Evolutionary conservation across 2,888 invertebrate genomes (phyloP), one percentile per base, ranked within the genome.

Genomic region (Incurvaria masculella): DNA sequence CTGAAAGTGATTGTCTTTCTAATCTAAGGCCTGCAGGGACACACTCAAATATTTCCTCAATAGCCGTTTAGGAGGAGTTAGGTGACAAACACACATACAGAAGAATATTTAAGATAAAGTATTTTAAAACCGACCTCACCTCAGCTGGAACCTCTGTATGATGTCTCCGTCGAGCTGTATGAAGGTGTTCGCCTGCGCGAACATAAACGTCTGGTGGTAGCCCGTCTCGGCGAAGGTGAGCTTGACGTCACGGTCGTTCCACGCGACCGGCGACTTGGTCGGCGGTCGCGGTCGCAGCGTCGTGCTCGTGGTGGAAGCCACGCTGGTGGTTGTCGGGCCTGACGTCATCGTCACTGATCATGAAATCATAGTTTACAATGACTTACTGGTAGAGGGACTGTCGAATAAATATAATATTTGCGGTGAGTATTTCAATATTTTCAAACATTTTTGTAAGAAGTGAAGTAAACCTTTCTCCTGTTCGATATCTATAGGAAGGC

Each of bases 91-190:
- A n/a, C n/a, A n/a, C n/a, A n/a, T n/a, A n/a, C n/a, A n/a, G n/a
- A n/a, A n/a, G n/a, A n/a, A n/a, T n/a, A n/a, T n/a, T n/a, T n/a
- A n/a, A n/a, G n/a, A n/a, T n/a, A n/a, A n/a, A n/a, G n/a, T n/a
- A n/a, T n/a, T n/a, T n/a, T n/a, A n/a, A n/a, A n/a, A n/a, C n/a
- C n/a, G n/a, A n/a, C n/a, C n/a, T 67, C 68, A 92, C 93, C 93
- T 87, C 57, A 94, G 81, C 71, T 94, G 93, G 80, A 94, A 94
- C 50, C 90, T 87, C 63, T 91, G 90, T 63, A 93, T 92, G 52
- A 91, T 88, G 64, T 89, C 88, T n/a, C 93, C 93, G 64, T 94
- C 92, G 45, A 94, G 82, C 65, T 94, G 93, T 62, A 94, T 93
- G 66, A 88, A 94, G 2, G 94, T 93, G 61, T 94, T 92, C 56